phyloP scores from a whole-genome alignment of 1,140 invertebrate species.

The Platyscapa corneri region DNA sequence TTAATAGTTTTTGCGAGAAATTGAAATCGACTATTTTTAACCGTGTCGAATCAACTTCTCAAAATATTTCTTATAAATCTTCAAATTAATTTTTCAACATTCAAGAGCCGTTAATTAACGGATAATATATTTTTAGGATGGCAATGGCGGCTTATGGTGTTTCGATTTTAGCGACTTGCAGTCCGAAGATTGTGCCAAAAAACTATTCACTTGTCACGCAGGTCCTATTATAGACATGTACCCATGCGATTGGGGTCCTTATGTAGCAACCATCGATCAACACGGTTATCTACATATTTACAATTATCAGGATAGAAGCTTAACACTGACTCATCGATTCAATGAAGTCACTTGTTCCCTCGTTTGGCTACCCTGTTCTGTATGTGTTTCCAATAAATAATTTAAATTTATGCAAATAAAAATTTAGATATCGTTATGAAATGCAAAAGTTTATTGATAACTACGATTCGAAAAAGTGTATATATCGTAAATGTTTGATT shows the following conservation, averaged over 20 bases:
- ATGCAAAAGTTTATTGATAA: too few species aligned
- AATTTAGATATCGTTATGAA: not conserved
- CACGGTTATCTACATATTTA: constrained; percentile 84
- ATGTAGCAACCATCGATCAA: constrained; percentile 81
- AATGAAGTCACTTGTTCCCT: constrained; percentile 78
- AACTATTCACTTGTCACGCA: constrained; percentile 83
- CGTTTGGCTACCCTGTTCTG: constrained; percentile 82
- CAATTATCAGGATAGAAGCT: constrained; percentile 77
- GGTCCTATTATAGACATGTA: constrained; percentile 82
- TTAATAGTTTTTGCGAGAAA: too few species aligned
- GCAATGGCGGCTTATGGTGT: constrained; percentile 87
- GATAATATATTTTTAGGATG: constrained; percentile 77
- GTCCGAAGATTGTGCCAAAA: constrained; percentile 74
- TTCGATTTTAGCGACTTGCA: constrained; percentile 83
- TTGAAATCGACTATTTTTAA: too few species aligned
- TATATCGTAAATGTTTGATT: too few species aligned
- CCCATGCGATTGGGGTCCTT: constrained; percentile 79
- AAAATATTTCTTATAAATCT: too few species aligned
- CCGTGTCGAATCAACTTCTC: too few species aligned
- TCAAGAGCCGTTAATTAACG: too few species aligned
- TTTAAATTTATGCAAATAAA: not conserved
- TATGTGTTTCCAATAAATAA: constrained; percentile 62
- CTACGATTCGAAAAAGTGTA: too few species aligned
- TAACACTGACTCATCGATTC: constrained; percentile 79
- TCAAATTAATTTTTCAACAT: too few species aligned